Base-by-base conservation (phyloP, 2,888 invertebrate species). In the Alentia gelatinosa region DNA sequence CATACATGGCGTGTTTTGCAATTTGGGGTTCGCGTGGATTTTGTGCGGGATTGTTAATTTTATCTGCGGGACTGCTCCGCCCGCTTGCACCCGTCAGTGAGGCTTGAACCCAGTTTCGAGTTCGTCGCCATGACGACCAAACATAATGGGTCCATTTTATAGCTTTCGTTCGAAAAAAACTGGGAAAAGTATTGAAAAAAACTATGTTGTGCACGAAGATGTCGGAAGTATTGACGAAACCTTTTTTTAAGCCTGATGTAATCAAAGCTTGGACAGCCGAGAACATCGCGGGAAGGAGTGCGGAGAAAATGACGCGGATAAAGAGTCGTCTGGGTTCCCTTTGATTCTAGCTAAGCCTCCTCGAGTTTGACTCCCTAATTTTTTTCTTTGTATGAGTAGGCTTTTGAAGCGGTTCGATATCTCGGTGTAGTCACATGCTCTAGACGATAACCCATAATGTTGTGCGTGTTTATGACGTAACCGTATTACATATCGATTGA, bases 391-490 rank as follows among this genome's bases (percentile, higher is more conserved):
- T 56, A 56, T 56, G 56, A 56, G 56, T 56, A 56, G 56, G 56
- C 56, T 19, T 56, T 56, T 56, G 56, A 56, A 56, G 56, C n/a
- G 56, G 56, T 56, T 56, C 56, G 30, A 30, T 68, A 68, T 68
- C 68, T 68, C 5, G 68, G 68, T 68, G 68, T 68, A 12, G n/a
- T 68, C 68, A 68, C 68, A 68, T 68, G 68, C 23, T 68, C 12
- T 68, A 30, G 68, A 68, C 68, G 30, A 68, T 68, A 68, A 68
- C 68, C 56, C 5, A 56, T 56, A n/a, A 56, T n/a, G 30, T 26
- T 30, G 30, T 68, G 68, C 68, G 68, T 68, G 68, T 68, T 68
- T 68, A 68, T 68, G 68, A 68, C 68, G 68, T 68, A 68, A 68
- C 68, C 68, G 68, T 68, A 30, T 26, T 30, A 68, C 26, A 68